phyloP scores from a whole-genome alignment of 2,113 vertebrate species.

The Pluvialis apricaria region DNA sequence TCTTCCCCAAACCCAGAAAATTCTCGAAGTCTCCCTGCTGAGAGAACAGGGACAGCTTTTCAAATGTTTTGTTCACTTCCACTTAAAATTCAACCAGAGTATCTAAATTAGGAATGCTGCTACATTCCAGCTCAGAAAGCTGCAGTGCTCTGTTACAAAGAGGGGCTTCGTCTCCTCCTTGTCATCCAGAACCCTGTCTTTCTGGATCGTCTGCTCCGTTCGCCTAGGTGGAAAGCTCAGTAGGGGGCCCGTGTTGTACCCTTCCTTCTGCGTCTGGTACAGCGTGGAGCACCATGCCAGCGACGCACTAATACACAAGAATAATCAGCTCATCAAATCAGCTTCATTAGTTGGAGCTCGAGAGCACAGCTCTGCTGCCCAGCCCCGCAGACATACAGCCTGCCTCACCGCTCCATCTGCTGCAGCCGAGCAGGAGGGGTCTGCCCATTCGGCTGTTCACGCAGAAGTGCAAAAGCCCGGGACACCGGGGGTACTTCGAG shows the following conservation, averaged over 20 bases:
- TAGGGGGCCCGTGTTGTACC: background rate
- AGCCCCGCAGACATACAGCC: conserved; percentile 53
- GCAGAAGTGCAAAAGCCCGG: conserved; percentile 7
- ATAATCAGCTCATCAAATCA: conserved; percentile 69
- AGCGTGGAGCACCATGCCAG: conserved; percentile 32
- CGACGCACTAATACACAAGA: conserved; percentile 55
- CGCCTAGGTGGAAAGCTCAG: conserved; percentile 1
- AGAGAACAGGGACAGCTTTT: conserved; percentile 66
- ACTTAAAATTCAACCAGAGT: conserved; percentile 68
- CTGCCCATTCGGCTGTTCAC: conserved; percentile 41
- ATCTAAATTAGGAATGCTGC: conserved; percentile 68
- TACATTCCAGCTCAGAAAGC: conserved; percentile 63
- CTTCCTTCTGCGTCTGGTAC: conserved; percentile 34
- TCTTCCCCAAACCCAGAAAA: conserved; percentile 36
- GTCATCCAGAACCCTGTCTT: background rate
- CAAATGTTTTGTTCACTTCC: conserved; percentile 68
- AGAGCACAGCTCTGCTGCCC: conserved; percentile 50
- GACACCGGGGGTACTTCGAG: background rate
- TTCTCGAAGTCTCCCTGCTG: conserved; percentile 57
- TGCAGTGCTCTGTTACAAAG: conserved; percentile 54
- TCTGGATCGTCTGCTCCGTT: background rate
- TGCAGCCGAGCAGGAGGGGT: conserved; percentile 46
- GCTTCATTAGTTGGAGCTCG: conserved; percentile 53
- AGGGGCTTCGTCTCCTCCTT: conserved; percentile 6
- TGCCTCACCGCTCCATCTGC: conserved; percentile 64